phyloP scores from a whole-genome alignment of 2,888 invertebrate genomes.

The Conomelus anceps region DNA sequence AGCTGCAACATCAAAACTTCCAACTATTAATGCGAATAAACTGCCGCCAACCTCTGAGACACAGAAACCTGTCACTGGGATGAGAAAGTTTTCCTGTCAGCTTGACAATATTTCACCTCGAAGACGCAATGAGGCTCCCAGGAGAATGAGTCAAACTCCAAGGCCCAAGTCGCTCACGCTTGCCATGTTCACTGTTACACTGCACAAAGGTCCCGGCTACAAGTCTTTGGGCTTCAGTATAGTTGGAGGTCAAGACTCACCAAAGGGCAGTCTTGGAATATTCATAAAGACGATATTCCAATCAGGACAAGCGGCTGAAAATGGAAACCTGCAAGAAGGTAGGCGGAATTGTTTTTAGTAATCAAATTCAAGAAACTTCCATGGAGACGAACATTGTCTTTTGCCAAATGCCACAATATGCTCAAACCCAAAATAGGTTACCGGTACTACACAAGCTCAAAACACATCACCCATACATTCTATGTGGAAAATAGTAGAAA shows the following conservation, averaged over 20 bases:
- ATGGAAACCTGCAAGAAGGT: slow-evolving; percentile 80
- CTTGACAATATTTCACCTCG: slow-evolving; percentile 35
- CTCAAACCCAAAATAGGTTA: too few relatives aligned
- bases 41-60: slow-evolving; percentile 29
- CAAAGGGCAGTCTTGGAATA: slow-evolving; percentile 81
- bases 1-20: background rate
- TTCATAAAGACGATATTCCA: slow-evolving; percentile 84
- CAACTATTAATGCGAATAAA: slow-evolving; percentile 15
- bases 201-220: slow-evolving; percentile 75
- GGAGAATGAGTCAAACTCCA: slow-evolving; percentile 24
- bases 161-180: slow-evolving; percentile 40
- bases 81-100: slow-evolving; percentile 45
- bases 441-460: too few relatives aligned
- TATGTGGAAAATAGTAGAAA: too few relatives aligned
- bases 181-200: slow-evolving; percentile 49
- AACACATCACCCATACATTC: too few relatives aligned
- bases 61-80: slow-evolving; percentile 39
- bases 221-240: slow-evolving; percentile 86
- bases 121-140: slow-evolving; percentile 19
- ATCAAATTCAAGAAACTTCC: too few relatives aligned
- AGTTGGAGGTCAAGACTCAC: slow-evolving; percentile 82
- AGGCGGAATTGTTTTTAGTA: slow-evolving; percentile 31
- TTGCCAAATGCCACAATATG: too few relatives aligned
- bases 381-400: too few relatives aligned
- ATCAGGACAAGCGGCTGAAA: slow-evolving; percentile 77